These are phyloP conservation scores for Percopsis omiscomaycus DNA, from an alignment of 2,797 vertebrate species.

Conservation along the genomic window DNA sequence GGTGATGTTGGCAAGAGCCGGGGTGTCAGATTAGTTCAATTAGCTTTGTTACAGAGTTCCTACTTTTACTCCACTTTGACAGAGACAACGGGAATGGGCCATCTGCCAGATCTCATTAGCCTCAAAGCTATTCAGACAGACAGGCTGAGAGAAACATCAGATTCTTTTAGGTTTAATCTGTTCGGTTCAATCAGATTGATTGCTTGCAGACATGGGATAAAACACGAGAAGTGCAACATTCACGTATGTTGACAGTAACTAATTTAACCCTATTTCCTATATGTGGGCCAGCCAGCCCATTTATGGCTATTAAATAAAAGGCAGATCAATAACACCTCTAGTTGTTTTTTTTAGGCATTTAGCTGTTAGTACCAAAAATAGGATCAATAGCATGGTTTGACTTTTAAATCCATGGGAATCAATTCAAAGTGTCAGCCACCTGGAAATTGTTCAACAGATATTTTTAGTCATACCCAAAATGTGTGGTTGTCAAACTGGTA, in stretches of 20 bases:
- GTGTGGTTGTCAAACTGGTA: constrained; percentile 58
- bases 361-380: constrained; percentile 31
- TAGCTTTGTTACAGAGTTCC: constrained; percentile 45
- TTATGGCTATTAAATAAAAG: constrained; percentile 29
- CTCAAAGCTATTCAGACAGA: constrained; percentile 55
- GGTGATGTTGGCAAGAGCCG: constrained; percentile 13
- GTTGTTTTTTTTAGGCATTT: neutral
- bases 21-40: constrained; percentile 58
- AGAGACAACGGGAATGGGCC: constrained; percentile 49
- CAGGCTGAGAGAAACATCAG: constrained; percentile 51
- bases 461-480: constrained; percentile 47
- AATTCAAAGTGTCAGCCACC: constrained; percentile 20
- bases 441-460: constrained; percentile 39
- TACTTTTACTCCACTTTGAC: constrained; percentile 48
- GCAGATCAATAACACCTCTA: constrained; percentile 4
- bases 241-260: constrained; percentile 33
- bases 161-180: constrained; percentile 44
- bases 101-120: constrained; percentile 60
- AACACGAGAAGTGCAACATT: constrained; percentile 33
- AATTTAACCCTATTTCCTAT: neutral
- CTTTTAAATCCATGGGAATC: constrained; percentile 13
- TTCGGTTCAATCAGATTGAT: constrained; percentile 55
- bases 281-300: neutral
- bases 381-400: constrained; percentile 24
- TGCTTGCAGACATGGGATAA: constrained; percentile 49